These are phyloP conservation scores for Setipinna tenuifilis DNA, from an alignment of 2,797 vertebrate genomes.

Conservation along the genomic window DNA sequence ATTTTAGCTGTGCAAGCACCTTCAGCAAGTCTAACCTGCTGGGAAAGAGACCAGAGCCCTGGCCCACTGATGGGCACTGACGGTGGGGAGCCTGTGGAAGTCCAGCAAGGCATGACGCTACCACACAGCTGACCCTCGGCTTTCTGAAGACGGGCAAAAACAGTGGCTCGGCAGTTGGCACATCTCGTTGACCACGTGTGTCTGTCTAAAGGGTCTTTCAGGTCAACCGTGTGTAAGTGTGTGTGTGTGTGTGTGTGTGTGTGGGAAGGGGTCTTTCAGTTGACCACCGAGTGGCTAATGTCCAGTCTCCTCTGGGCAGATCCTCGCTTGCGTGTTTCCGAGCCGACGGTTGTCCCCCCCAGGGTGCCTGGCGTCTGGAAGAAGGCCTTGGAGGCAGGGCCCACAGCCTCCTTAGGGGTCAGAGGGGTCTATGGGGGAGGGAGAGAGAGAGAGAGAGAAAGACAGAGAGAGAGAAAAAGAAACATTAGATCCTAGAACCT, in stretches of 20 bases:
- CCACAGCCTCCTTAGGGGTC: slow-evolving; percentile 80
- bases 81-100: not conserved
- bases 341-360: slow-evolving; percentile 59
- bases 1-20: not conserved
- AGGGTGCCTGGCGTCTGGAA: slow-evolving; percentile 90
- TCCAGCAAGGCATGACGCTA: not conserved
- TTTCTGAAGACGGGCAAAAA: not conserved
- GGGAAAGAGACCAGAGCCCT: not conserved
- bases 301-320: slow-evolving; percentile 91
- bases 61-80: not conserved
- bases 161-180: not conserved
- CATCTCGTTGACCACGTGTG: not conserved
- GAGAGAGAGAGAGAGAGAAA: slow-evolving; percentile 51
- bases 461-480: not conserved
- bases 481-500: not conserved
- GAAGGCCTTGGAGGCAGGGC: slow-evolving; percentile 76
- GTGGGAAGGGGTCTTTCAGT: slow-evolving; percentile 59
- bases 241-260: not conserved
- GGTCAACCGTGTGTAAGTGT: not conserved
- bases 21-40: not conserved
- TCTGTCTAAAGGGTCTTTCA: too few species aligned
- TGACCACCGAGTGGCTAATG: slow-evolving; percentile 73
- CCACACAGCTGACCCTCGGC: not conserved
- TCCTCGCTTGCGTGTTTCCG: slow-evolving; percentile 71
- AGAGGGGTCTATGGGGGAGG: slow-evolving; percentile 75